These are phyloP conservation scores for Diploptera punctata DNA, from an alignment of 2,888 invertebrate species.

Conservation along the genomic window DNA sequence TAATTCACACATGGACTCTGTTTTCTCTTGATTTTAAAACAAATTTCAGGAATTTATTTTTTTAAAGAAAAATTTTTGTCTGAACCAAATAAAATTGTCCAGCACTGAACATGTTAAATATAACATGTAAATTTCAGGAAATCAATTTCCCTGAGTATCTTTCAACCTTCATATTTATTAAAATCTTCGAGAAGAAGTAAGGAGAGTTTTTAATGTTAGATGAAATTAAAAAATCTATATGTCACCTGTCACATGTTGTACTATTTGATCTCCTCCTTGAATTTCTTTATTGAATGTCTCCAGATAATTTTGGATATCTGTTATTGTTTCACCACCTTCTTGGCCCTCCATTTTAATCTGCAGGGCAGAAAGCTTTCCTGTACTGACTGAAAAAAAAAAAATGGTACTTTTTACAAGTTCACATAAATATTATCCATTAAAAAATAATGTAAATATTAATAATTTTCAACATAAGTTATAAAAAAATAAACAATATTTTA, in stretches of 20 bases:
- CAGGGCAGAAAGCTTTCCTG: conserved; percentile 33
- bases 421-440: not conserved
- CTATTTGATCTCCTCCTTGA: conserved; percentile 59
- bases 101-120: no score
- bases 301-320: conserved; percentile 80
- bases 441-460: conserved; percentile 3
- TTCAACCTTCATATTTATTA: no score
- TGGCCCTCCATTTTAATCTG: conserved; percentile 45
- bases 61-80: no score
- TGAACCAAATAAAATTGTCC: no score
- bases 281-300: conserved; percentile 85
- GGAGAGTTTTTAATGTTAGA: no score
- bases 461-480: conserved; percentile 18
- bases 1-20: no score
- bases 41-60: no score
- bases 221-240: no score
- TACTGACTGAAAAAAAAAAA: not conserved
- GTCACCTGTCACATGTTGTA: conserved; percentile 55
- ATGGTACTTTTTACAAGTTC: not conserved
- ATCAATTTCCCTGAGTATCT: no score
- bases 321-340: conserved; percentile 59
- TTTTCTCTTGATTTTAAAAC: no score
- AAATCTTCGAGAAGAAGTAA: no score
- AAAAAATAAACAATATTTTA: conserved; percentile 27
- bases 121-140: no score